Conservation (phyloP, 1,140 invertebrate species). For the Musca vetustissima region DNA sequence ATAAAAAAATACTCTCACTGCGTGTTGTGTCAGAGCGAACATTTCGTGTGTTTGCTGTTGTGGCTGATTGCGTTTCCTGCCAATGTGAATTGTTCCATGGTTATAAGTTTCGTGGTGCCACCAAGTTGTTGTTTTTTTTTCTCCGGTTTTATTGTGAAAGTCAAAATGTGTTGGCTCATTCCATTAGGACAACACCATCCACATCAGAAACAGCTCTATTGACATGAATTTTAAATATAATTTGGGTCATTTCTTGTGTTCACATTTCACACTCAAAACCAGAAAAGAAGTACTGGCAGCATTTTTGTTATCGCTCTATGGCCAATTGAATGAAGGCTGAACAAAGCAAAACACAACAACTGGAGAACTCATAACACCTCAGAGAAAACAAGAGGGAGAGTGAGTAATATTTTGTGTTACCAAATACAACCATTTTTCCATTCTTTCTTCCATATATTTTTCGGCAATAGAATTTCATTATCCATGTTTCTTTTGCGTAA, state of each 20-base stretch:
- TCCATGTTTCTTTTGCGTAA: too few species aligned
- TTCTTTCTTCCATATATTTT: too few species aligned
- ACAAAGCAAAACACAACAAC: not conserved
- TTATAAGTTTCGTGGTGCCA: too few species aligned
- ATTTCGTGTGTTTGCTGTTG: not conserved
- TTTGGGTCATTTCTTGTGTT: conserved; percentile 17
- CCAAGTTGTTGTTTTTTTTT: too few species aligned
- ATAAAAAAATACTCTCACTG: too few species aligned
- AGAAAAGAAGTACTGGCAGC: too few species aligned
- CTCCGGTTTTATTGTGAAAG: not conserved
- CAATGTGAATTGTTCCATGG: too few species aligned
- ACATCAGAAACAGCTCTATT: conserved; percentile 2
- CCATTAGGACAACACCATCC: conserved; percentile 15
- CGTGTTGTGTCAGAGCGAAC: not conserved
- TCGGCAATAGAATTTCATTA: not conserved
- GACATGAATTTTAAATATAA: conserved; percentile 18
- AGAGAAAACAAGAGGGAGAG: not conserved
- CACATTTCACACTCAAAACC: not conserved
- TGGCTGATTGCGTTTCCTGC: not conserved
- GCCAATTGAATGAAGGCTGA: not conserved
- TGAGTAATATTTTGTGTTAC: not conserved
- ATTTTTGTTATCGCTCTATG: not conserved
- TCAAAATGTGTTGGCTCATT: not conserved
- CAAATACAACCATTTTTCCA: not conserved
- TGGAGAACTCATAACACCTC: not conserved